Percentiles rank a stretch among this genome's conserved stretches.
Evolutionary conservation across 2,888 invertebrate genomes (phyloP).

Genomic region (Phalangium opilio): DNA sequence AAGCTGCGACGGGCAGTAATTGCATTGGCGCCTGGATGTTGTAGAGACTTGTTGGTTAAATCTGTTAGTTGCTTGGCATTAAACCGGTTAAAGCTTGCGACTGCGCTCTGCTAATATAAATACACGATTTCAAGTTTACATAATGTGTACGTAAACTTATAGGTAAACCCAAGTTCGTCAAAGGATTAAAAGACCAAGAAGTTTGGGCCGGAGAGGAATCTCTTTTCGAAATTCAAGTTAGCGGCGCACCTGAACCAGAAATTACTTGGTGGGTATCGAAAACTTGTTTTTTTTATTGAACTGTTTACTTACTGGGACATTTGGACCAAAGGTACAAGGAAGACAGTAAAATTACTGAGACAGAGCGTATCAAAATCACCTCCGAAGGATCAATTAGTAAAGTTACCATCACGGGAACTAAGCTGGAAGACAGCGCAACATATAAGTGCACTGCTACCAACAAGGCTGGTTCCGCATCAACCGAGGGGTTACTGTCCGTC

Average conservation of each 20-base stretch:
- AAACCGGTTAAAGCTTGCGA: neutral
- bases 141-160: too few relatives aligned
- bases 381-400: neutral
- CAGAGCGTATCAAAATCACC: neutral
- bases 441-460: constrained; percentile 37
- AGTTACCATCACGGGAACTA: neutral
- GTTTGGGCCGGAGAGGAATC: constrained; percentile 4
- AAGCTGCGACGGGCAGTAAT: neutral
- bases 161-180: constrained; percentile 5
- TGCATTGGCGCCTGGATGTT: too few relatives aligned
- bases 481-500: constrained; percentile 47
- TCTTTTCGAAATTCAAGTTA: constrained; percentile 15
- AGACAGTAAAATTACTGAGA: neutral
- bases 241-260: constrained; percentile 16
- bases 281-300: neutral
- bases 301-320: neutral
- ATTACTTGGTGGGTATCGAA: constrained; percentile 14
- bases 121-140: too few relatives aligned
- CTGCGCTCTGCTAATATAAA: too few relatives aligned
- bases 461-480: constrained; percentile 31
- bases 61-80: too few relatives aligned
- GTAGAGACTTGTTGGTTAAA: too few relatives aligned
- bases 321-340: neutral
- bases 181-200: constrained; percentile 5
- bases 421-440: neutral